Evolutionary conservation across 2,888 invertebrate species (phyloP).

Genomic region (Beris chalybata): DNA sequence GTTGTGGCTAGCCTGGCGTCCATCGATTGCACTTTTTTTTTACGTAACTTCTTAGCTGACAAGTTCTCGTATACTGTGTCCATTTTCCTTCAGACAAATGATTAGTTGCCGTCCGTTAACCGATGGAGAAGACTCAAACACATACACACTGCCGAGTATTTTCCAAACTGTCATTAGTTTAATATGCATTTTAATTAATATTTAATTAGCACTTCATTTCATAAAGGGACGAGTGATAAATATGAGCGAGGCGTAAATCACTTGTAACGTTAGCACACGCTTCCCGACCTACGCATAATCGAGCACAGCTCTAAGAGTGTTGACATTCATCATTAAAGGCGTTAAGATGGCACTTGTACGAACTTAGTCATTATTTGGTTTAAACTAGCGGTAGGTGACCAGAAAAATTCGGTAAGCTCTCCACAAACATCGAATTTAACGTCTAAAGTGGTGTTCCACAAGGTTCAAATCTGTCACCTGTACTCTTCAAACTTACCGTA

Average conservation of each 20-base stretch:
- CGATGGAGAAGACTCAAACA: background rate
- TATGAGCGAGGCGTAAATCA: slow-evolving; percentile 3
- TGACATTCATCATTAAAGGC: too few relatives aligned
- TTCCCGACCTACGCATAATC: too few relatives aligned
- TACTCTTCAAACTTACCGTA: too few relatives aligned
- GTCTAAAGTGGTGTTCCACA: too few relatives aligned
- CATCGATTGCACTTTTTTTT: background rate
- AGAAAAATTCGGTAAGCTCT: too few relatives aligned
- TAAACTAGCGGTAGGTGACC: too few relatives aligned
- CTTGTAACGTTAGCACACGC: background rate
- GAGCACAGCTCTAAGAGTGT: too few relatives aligned
- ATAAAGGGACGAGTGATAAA: slow-evolving; percentile 6
- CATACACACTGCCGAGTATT: background rate
- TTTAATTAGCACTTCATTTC: slow-evolving; percentile 17
- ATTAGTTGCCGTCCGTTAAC: background rate
- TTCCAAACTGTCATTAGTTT: background rate
- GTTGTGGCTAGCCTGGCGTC: background rate
- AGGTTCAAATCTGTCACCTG: too few relatives aligned
- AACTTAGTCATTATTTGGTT: too few relatives aligned
- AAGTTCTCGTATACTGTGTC: too few relatives aligned
- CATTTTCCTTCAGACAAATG: background rate
- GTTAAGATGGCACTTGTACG: too few relatives aligned
- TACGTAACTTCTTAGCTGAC: background rate
- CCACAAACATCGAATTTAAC: too few relatives aligned
- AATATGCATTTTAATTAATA: slow-evolving; percentile 22